Evolutionary conservation across 2,888 invertebrate species (phyloP).

Genomic region (Deilephila porcellus): DNA sequence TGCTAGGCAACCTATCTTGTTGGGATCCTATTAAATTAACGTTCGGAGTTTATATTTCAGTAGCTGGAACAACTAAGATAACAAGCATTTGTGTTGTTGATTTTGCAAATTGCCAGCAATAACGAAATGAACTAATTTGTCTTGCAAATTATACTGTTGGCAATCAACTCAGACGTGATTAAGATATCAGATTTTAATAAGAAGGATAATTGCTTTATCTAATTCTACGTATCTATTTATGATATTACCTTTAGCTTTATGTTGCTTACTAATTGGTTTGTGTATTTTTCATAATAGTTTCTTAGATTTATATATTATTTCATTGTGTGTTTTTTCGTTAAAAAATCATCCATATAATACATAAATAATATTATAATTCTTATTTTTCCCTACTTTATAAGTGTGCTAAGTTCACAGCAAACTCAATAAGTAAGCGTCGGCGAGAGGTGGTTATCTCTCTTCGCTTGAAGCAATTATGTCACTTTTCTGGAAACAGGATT

Average conservation of each 20-base stretch:
- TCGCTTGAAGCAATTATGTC: no score
- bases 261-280: not conserved
- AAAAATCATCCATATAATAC: no score
- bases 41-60: conserved; percentile 47
- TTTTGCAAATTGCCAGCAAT: conserved; percentile 45
- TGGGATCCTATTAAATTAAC: conserved; percentile 43
- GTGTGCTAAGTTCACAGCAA: no score
- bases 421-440: no score
- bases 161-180: conserved; percentile 36
- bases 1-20: conserved; percentile 34
- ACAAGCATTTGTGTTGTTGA: conserved; percentile 50
- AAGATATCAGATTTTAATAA: conserved; percentile 30
- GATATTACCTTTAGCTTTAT: not conserved
- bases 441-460: no score
- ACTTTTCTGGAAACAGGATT: no score
- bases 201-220: not conserved
- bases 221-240: not conserved
- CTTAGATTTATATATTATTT: no score
- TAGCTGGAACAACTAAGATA: conserved; percentile 45
- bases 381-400: no score
- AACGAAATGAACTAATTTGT: conserved; percentile 41
- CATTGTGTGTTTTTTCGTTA: no score
- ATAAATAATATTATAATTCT: no score
- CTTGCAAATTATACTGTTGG: conserved; percentile 39
- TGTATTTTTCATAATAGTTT: no score